These are phyloP conservation scores for Tetranychus piercei DNA, from an alignment of 2,888 invertebrate species.

Conservation along the genomic window DNA sequence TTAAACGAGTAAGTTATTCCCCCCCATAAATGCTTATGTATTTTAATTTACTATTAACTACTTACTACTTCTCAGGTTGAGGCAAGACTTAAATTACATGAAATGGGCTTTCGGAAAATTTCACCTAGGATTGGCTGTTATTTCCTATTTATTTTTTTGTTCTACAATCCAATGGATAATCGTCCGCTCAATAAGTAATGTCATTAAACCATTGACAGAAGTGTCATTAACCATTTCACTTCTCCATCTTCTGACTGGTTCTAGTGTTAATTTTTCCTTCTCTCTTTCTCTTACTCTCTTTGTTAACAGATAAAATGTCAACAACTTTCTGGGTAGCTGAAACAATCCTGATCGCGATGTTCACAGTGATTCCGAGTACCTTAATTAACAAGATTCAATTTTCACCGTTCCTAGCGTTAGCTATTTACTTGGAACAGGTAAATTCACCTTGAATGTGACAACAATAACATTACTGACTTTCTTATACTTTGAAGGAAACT, in stretches of 20 bases:
- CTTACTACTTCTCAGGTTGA: not conserved
- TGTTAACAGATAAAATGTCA: conserved; percentile 7
- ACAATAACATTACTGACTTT: not conserved
- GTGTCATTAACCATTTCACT: not conserved
- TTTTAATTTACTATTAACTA: not conserved
- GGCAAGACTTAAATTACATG: not conserved
- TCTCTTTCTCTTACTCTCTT: not conserved
- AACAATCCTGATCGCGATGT: not conserved
- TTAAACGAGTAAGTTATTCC: not conserved
- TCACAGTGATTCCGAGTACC: not conserved
- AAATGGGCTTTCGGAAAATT: conserved; percentile 9
- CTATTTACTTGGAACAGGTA: conserved; percentile 17
- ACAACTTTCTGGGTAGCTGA: not conserved
- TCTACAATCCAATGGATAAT: not conserved
- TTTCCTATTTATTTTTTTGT: not conserved
- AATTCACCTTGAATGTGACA: not conserved
- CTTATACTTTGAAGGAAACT: no score
- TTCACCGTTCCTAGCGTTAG: conserved; percentile 12
- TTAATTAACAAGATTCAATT: not conserved
- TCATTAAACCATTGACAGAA: not conserved
- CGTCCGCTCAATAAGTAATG: not conserved
- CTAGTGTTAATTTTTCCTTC: not conserved
- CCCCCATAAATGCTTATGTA: not conserved
- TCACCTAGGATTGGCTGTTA: not conserved
- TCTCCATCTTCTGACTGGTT: not conserved